A percentile compares a stretch with the other conserved stretches of the same genome.
These are phyloP conservation scores for Macrosoma leucophasiata DNA, from an alignment of 2,888 invertebrate species.

Conservation along the genomic window DNA sequence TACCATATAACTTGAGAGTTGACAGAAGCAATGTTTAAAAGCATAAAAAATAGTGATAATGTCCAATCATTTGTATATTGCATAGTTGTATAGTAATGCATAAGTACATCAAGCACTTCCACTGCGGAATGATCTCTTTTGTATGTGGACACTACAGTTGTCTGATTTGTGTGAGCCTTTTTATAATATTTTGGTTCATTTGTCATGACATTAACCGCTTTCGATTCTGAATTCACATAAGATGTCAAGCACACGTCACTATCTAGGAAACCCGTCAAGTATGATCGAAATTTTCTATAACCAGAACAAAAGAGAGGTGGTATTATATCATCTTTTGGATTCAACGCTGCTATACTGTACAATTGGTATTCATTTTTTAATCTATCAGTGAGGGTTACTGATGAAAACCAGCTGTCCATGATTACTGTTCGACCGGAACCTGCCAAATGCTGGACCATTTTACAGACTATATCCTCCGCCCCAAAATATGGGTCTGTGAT, in stretches of 20 bases:
- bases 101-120: slow-evolving; percentile 57
- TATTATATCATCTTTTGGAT: slow-evolving; percentile 47
- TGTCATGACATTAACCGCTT: slow-evolving; percentile 49
- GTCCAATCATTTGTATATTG: slow-evolving; percentile 65
- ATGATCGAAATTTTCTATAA: slow-evolving; percentile 41
- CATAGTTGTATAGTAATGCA: slow-evolving; percentile 64
- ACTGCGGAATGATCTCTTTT: slow-evolving; percentile 56
- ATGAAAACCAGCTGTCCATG: slow-evolving; percentile 60
- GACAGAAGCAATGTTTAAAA: slow-evolving; percentile 59
- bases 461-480: slow-evolving; percentile 47
- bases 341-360: slow-evolving; percentile 47
- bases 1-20: slow-evolving; percentile 66
- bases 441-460: slow-evolving; percentile 52
- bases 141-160: slow-evolving; percentile 49
- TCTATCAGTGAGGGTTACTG: slow-evolving; percentile 39
- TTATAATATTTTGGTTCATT: slow-evolving; percentile 57
- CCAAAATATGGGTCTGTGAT: slow-evolving; percentile 54
- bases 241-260: slow-evolving; percentile 47
- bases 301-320: slow-evolving; percentile 53
- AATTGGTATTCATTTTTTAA: slow-evolving; percentile 46
- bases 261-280: slow-evolving; percentile 53
- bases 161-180: slow-evolving; percentile 38
- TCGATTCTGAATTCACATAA: slow-evolving; percentile 44
- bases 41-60: slow-evolving; percentile 54
- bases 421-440: slow-evolving; percentile 49